These are phyloP conservation scores for Notocelia uddmanniana DNA, from an alignment of 2,888 invertebrate species.

Conservation along the genomic window DNA sequence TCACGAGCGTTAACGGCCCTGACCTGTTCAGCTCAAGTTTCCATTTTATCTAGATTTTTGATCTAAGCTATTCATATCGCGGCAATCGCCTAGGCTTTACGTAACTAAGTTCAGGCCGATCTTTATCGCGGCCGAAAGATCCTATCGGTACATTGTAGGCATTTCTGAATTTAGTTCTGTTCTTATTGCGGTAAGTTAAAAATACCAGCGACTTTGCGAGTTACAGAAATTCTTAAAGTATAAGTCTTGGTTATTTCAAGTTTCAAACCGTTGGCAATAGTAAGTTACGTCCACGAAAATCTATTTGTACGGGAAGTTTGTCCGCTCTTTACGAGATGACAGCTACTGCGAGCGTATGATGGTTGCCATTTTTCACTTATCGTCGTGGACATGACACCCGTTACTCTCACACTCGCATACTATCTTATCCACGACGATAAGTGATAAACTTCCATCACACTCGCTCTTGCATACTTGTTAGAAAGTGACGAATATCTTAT, in stretches of 20 bases:
- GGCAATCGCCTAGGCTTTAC: conserved; percentile 62
- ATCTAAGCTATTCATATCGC: conserved; percentile 72
- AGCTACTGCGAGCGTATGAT: no score
- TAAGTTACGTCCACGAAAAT: no score
- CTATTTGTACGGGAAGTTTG: no score
- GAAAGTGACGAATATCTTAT: no score
- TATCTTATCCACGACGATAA: no score
- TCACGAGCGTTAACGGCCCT: conserved; percentile 59
- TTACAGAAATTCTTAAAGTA: not conserved
- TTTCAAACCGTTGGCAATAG: no score
- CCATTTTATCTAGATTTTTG: conserved; percentile 67
- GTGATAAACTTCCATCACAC: no score
- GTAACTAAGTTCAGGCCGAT: conserved; percentile 69
- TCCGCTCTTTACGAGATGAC: no score
- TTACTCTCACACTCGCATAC: no score
- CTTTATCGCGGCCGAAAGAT: conserved; percentile 55
- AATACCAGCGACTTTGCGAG: not conserved
- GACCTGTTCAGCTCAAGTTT: conserved; percentile 73
- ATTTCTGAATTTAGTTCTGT: conserved; percentile 27
- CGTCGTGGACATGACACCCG: no score
- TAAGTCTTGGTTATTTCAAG: not conserved
- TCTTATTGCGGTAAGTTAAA: conserved; percentile 18
- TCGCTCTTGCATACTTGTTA: no score
- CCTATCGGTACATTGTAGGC: conserved; percentile 28
- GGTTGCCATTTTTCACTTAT: no score